Conservation (phyloP, 1,140 invertebrate genomes). For the Heliconius congener region DNA sequence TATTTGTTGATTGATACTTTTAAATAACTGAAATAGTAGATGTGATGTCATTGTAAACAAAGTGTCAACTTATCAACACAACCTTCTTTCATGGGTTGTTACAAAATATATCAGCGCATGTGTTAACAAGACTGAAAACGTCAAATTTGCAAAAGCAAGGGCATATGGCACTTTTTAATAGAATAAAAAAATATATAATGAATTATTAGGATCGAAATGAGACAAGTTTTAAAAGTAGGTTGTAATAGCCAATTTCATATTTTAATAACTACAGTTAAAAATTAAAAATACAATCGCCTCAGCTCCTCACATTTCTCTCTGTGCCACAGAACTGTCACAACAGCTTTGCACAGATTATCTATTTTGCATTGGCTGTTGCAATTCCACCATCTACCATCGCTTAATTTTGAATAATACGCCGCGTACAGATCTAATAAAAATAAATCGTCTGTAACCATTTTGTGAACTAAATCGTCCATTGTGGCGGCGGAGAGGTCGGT, state of each 20-base stretch:
- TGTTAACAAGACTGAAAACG: no score
- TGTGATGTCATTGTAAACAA: no score
- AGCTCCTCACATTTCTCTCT: slow-evolving; percentile 82
- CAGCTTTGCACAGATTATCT: slow-evolving; percentile 82
- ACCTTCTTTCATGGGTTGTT: no score
- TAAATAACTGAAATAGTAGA: no score
- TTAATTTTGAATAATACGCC: slow-evolving; percentile 82
- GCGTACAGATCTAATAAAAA: slow-evolving; percentile 72
- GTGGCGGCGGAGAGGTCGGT: slow-evolving; percentile 73
- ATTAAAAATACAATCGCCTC: slow-evolving; percentile 39
- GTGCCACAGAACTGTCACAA: slow-evolving; percentile 81
- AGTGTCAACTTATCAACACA: no score
- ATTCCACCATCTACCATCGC: slow-evolving; percentile 69
- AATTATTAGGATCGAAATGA: neutral
- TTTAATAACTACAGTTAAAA: neutral
- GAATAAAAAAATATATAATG: no score
- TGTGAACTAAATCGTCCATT: slow-evolving; percentile 77
- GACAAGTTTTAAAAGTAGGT: neutral
- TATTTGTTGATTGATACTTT: no score
- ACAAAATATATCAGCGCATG: no score
- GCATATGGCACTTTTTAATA: no score
- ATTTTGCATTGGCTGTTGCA: slow-evolving; percentile 83
- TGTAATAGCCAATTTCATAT: neutral
- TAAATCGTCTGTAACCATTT: slow-evolving; percentile 75
- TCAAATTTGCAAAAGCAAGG: no score